Conservation (phyloP, 1,140 invertebrate genomes). For the Drosophila pallidifrons region DNA sequence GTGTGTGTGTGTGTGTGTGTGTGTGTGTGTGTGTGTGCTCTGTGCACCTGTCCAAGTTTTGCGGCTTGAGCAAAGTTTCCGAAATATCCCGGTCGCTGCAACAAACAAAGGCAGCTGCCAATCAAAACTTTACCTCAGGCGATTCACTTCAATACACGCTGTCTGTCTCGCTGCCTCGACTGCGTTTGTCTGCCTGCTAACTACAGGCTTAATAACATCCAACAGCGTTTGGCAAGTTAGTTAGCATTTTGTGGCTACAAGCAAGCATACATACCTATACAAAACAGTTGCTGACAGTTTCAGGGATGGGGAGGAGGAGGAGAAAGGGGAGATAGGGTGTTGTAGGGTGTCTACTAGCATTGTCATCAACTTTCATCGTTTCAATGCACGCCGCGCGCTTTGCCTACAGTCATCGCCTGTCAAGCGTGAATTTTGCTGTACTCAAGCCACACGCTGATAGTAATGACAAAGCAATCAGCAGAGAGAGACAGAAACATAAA, state of each 20-base stretch:
- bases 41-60: conserved; percentile 66
- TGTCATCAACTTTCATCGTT: conserved; percentile 73
- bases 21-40: conserved; percentile 1
- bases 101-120: conserved; percentile 70
- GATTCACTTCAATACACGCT: conserved; percentile 40
- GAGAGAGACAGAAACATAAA: background rate
- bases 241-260: background rate
- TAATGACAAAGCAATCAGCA: conserved; percentile 68
- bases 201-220: conserved; percentile 39
- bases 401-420: conserved; percentile 44
- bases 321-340: background rate
- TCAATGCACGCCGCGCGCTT: conserved; percentile 25
- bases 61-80: conserved; percentile 53
- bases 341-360: conserved; percentile 40
- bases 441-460: conserved; percentile 50
- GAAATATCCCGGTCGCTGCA: conserved; percentile 33
- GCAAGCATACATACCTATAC: conserved; percentile 13
- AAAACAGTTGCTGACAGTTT: conserved; percentile 58
- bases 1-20: background rate
- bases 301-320: background rate
- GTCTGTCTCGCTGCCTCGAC: background rate
- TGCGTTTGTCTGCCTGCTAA: conserved; percentile 9
- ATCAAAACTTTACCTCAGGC: conserved; percentile 70
- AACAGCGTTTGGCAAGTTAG: conserved; percentile 24
- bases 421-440: conserved; percentile 66